Evolutionary conservation across 2,113 vertebrate species (phyloP), one percentile per base, ranked within the genome.

Genomic region (Salvelinus fontinalis): DNA sequence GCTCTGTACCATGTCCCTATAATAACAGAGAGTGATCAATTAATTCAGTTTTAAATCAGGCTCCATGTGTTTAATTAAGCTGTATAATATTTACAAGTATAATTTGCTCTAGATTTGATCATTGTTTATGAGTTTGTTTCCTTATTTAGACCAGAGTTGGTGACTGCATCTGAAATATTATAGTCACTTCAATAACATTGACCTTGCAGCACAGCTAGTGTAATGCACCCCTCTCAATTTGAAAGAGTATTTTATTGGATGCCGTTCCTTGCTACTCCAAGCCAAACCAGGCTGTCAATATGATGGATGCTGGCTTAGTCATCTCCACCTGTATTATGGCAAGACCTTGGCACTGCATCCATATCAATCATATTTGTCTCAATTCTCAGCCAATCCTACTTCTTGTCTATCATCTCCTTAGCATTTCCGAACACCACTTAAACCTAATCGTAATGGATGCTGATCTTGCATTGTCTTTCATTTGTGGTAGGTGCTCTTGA

Each of bases 1-100:
- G 86, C 11, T 91, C 87, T 77, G 83, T 81, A 71, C 72, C 76
- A 73, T 81, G 86, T 80, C 84, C 88, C 93, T 93, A 78, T 54
- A 49, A 73, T 49, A 70, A 51, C 49, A 51, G 49, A 31, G 29
- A 51, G 3, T 14, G 51, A 54, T 18, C 51, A 54, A 54, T 54
- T 54, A 0, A 54, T 14, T 16, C 51, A 18, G 12, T 54, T 54
- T 54, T 54, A 54, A 54, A 16, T 54, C 16, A 54, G 16, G 51
- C 51, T 54, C 51, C 16, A 16, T 18, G 16, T 54, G 16, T 13
- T 18, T 18, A 54, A 54, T 13, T 4, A 54, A 54, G 51, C 4
- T 13, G 51, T 54, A 54, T 13, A 44, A 44, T 44, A 11, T 11
- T 44, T 44, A 44, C 39, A 39, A 39, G 9, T 44, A 44, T 44